phyloP scores from a whole-genome alignment of 1,140 invertebrate genomes.

The Dryas iulia region DNA sequence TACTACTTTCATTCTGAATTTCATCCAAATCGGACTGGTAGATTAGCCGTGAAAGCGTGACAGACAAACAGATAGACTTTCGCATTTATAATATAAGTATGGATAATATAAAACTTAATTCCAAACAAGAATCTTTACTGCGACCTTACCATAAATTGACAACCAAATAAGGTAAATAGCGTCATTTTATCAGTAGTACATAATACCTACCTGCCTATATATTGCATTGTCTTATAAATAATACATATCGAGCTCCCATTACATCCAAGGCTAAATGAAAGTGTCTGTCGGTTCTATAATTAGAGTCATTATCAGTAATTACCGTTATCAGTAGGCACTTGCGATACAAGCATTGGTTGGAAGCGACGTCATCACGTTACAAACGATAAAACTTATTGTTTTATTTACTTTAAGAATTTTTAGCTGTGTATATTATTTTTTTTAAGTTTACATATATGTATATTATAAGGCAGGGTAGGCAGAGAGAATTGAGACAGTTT shows the following conservation, averaged over 20 bases:
- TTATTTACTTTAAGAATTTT: background rate
- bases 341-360: conserved; percentile 9
- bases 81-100: too few relatives aligned
- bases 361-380: conserved; percentile 7
- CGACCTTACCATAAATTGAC: too few relatives aligned
- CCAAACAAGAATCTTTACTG: too few relatives aligned
- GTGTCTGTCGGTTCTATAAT: conserved; percentile 10
- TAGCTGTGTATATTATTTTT: too few relatives aligned
- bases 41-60: too few relatives aligned
- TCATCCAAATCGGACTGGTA: too few relatives aligned
- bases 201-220: background rate
- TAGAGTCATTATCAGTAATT: conserved; percentile 20
- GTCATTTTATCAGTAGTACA: background rate
- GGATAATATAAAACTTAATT: too few relatives aligned
- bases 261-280: background rate
- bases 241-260: background rate
- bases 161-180: background rate
- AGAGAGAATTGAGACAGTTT: too few relatives aligned
- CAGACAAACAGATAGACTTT: too few relatives aligned
- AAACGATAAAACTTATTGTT: background rate
- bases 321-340: conserved; percentile 19
- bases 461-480: too few relatives aligned
- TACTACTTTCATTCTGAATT: too few relatives aligned
- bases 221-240: background rate
- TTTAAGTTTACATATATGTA: too few relatives aligned